Evolutionary conservation across 2,888 invertebrate genomes (phyloP).

Genomic region (Branchipolynoe longqiensis): DNA sequence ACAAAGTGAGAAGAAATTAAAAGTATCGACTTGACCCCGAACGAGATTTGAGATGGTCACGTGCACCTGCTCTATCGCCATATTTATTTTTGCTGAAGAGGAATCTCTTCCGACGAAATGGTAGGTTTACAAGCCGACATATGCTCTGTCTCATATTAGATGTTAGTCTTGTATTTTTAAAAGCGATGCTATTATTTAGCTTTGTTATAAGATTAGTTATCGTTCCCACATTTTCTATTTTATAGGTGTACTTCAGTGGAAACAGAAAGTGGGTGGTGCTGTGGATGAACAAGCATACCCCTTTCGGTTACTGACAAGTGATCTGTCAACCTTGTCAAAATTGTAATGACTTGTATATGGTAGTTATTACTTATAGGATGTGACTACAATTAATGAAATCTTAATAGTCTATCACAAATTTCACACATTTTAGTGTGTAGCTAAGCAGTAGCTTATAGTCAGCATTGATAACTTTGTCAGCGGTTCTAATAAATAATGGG

Average conservation of each 20-base stretch:
- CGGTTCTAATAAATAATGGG: too few species aligned
- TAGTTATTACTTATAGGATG: too few species aligned
- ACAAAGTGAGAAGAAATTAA: background rate
- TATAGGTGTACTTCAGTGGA: background rate
- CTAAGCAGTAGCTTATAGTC: too few species aligned
- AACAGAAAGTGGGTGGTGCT: conserved; percentile 39
- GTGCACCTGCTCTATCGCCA: conserved; percentile 54
- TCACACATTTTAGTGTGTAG: too few species aligned
- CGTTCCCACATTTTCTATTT: background rate
- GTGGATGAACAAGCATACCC: background rate
- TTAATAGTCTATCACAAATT: too few species aligned
- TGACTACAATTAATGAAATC: too few species aligned
- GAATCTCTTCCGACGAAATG: conserved; percentile 53
- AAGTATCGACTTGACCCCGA: conserved; percentile 51
- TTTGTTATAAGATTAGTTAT: background rate
- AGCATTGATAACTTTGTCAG: too few species aligned
- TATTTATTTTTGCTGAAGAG: conserved; percentile 58
- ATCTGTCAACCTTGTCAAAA: conserved; percentile 43
- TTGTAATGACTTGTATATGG: conserved; percentile 29
- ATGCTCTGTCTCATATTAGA: background rate
- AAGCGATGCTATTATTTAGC: conserved; percentile 9
- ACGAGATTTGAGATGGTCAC: conserved; percentile 58
- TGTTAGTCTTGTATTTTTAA: background rate
- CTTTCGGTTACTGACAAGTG: conserved; percentile 34
- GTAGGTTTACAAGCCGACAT: conserved; percentile 41